Base-by-base conservation (phyloP, 2,888 invertebrate species). In the Cataglyphis altisquamis region DNA sequence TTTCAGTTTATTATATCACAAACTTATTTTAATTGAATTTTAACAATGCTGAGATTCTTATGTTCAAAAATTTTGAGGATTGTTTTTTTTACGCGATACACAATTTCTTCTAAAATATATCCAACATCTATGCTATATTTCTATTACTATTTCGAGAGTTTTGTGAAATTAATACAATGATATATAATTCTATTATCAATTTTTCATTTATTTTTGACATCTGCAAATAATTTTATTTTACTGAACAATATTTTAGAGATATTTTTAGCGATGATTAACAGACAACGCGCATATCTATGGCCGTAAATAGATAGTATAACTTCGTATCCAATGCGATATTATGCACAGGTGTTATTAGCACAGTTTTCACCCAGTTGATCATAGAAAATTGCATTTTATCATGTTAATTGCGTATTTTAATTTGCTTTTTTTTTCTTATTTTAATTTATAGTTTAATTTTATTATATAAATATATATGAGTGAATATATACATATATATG, bases 301-400 rank as follows among this genome's bases (percentile, higher is more conserved):
- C 78, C 78, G 78, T 80, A 80, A 80, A 70, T 80, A 80, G 78
- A 52, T 70, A 74, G 48, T 74, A 78, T 66, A 77, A 15, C 41
- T 25, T 62, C 32, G 32, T 80, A 80, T 25, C 4, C 72, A 48
- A 62, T 80, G 72, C 60, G 45, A 67, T 39, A n/a, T 55, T 29
- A 55, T 39, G 72, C 72, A 80, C 45, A 72, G 60, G 29, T 52
- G 8, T 72, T 60, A 80, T 72, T 48, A 52, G 52, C 52, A 52
- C 36, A 8, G 3, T 80, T 80, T 70, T 72, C 21, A 70, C 5
- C 12, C 70, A 72, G n/a, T 41, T 68, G 68, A 55, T 8, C 48
- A 52, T 52, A 52, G n/a, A 48, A 8, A 45, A 12, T 78, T 70
- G 45, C 45, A 70, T 60, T 70, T 60, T 78, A 78, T 45, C 41